Evolutionary conservation across 1,140 invertebrate species (phyloP), one percentile per base, ranked within the genome.

Genomic region (Euura saliciscinereae): DNA sequence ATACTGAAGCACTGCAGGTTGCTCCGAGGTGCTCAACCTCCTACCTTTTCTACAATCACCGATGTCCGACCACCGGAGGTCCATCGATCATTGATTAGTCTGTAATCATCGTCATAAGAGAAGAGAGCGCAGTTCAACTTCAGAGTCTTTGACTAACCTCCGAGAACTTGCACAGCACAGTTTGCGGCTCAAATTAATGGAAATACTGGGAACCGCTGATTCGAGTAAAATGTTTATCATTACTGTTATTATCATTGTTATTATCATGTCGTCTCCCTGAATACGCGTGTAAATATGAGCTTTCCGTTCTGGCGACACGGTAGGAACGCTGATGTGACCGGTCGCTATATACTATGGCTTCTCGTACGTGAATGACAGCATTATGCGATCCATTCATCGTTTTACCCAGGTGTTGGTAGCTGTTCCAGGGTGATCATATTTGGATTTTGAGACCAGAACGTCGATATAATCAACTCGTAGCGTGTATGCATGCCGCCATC

Each of bases 1-100:
- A 87, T 87, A 86, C 83, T 86, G 84, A 82, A 86, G 83, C 82
- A 81, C 83, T 86, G 85, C 83, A 86, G 84, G 81, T 28, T 28
- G 81, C 79, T 79, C 84, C 86, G 85, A 77, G 85, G 82, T 86
- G 84, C 84, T 86, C 85, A 87, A 83, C 82, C 81, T 59, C 51
- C 51, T 59, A 59, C 10, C 13, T 3, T n/a, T 6, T 59, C 51
- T n/a, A 11, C 13, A 59, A 59, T 59, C 51, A 6, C 13, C 51
- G 13, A 59, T 59, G 6, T 28, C 28, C 28, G 28, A 28, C 28
- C 28, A 28, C 28, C 28, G 28, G 28, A 28, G 28, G 28, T 28
- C 28, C 28, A 28, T 28, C 28, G 28, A 28, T 28, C 28, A 28
- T 28, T 28, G 28, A 28, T 28, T 28, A 28, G 28, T 28, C 28